A percentile compares a stretch with the other conserved stretches of the same genome.
These are phyloP conservation scores for Ichneumoninae sp. DNA, from an alignment of 2,888 invertebrate species.

Conservation along the genomic window DNA sequence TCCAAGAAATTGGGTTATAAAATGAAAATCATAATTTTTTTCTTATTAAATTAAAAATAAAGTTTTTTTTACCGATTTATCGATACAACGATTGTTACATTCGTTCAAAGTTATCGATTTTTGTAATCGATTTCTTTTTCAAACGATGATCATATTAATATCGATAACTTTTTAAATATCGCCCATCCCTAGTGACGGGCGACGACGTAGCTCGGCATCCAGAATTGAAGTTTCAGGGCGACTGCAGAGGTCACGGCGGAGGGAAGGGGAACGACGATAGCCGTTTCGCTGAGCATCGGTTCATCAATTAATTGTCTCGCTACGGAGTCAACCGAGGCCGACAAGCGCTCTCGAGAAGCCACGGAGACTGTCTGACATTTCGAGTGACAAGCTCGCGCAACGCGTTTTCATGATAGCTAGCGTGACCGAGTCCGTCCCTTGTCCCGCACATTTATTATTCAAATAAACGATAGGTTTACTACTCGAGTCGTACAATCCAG, in stretches of 20 bases:
- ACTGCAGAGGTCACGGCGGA: slow-evolving; percentile 4
- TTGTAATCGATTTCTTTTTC: too few species aligned
- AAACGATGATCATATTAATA: too few species aligned
- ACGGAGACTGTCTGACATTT: slow-evolving; percentile 79
- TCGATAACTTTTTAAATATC: too few species aligned
- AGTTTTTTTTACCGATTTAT: too few species aligned
- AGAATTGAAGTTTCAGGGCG: background rate
- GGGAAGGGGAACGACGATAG: slow-evolving; percentile 30
- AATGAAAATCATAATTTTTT: too few species aligned
- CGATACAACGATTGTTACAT: too few species aligned
- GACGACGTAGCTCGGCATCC: background rate
- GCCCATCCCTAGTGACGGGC: background rate
- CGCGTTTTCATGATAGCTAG: slow-evolving; percentile 77
- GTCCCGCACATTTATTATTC: slow-evolving; percentile 83
- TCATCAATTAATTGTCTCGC: slow-evolving; percentile 82
- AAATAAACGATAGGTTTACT: slow-evolving; percentile 79
- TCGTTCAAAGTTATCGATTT: too few species aligned
- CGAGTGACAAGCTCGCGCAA: slow-evolving; percentile 83
- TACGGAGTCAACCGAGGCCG: slow-evolving; percentile 75
- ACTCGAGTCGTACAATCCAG: slow-evolving; percentile 53
- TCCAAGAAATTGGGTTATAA: too few species aligned
- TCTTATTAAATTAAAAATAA: too few species aligned
- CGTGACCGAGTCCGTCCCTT: slow-evolving; percentile 62
- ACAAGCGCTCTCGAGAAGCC: slow-evolving; percentile 49
- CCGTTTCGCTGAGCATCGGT: slow-evolving; percentile 63